A percentile compares a stretch with the other conserved stretches of the same genome.
phyloP scores from a whole-genome alignment of 2,797 vertebrate genomes.

The Tangara arthus region DNA sequence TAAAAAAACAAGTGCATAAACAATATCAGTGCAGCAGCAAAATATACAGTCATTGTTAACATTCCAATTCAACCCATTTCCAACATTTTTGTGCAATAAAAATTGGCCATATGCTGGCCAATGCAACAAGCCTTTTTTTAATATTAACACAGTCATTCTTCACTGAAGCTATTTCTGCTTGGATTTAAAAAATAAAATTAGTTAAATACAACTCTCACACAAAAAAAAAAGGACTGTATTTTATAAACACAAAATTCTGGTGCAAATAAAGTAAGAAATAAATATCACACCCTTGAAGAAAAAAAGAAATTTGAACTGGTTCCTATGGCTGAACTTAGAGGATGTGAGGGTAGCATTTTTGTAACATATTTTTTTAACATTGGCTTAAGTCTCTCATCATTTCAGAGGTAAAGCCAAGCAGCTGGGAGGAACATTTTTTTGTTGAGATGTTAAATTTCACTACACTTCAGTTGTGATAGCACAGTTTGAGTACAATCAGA shows the following conservation, averaged over 20 bases:
- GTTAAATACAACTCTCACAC: conserved; percentile 58
- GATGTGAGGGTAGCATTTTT: conserved; percentile 52
- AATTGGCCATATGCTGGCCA: conserved; percentile 69
- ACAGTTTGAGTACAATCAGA: conserved; percentile 61
- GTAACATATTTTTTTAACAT: conserved; percentile 37
- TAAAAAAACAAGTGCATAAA: conserved; percentile 74
- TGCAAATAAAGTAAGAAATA: conserved; percentile 73
- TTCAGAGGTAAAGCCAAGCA: conserved; percentile 61
- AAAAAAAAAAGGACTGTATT: background rate
- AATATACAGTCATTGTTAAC: conserved; percentile 67
- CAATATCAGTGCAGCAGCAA: conserved; percentile 73
- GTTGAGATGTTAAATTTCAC: conserved; percentile 26
- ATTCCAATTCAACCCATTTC: conserved; percentile 74
- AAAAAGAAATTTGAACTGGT: conserved; percentile 56
- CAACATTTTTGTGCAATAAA: conserved; percentile 79
- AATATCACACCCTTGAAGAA: conserved; percentile 64
- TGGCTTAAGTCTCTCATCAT: conserved; percentile 61
- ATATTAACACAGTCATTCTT: conserved; percentile 60
- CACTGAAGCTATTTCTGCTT: conserved; percentile 54
- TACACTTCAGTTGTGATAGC: conserved; percentile 43
- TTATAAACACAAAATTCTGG: conserved; percentile 58
- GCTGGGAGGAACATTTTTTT: conserved; percentile 52
- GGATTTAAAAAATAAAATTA: conserved; percentile 58
- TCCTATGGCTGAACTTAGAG: conserved; percentile 59
- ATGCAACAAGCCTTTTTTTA: conserved; percentile 47